Conservation (phyloP, 2,797 vertebrate species). For the Mus spretus region DNA sequence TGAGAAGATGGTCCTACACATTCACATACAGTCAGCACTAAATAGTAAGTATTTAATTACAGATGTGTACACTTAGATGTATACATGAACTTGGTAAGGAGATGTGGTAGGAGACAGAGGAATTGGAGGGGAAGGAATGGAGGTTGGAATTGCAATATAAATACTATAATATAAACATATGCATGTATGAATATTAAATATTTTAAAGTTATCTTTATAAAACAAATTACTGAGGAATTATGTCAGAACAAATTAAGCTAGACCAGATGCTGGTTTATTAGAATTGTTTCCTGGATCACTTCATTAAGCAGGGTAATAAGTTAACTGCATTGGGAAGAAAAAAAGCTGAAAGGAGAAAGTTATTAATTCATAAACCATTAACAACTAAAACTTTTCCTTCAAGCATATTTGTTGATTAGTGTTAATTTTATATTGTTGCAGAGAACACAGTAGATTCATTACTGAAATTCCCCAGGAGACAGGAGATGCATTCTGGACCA, state of each 20-base stretch:
- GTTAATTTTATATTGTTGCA: constrained; percentile 16
- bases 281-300: constrained; percentile 46
- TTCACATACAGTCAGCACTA: not conserved
- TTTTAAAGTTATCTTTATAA: not conserved
- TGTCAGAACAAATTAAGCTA: constrained; percentile 46
- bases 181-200: not conserved
- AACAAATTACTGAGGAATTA: constrained; percentile 21
- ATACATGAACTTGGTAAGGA: not conserved
- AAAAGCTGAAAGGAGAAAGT: constrained; percentile 63
- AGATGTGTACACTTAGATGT: not conserved
- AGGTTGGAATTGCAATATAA: not conserved
- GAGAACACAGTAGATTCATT: not conserved
- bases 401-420: constrained; percentile 62
- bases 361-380: constrained; percentile 77
- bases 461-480: not conserved
- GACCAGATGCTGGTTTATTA: constrained; percentile 56
- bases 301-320: constrained; percentile 64
- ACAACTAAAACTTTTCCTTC: constrained; percentile 72
- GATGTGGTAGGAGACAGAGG: not conserved
- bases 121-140: not conserved
- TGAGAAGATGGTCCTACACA: not conserved
- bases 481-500: constrained; percentile 34
- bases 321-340: constrained; percentile 53
- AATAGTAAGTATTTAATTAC: not conserved
- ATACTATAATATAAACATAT: too few species aligned